These are phyloP conservation scores for Apamea epomidion DNA, from an alignment of 2,888 invertebrate species.

Conservation along the genomic window DNA sequence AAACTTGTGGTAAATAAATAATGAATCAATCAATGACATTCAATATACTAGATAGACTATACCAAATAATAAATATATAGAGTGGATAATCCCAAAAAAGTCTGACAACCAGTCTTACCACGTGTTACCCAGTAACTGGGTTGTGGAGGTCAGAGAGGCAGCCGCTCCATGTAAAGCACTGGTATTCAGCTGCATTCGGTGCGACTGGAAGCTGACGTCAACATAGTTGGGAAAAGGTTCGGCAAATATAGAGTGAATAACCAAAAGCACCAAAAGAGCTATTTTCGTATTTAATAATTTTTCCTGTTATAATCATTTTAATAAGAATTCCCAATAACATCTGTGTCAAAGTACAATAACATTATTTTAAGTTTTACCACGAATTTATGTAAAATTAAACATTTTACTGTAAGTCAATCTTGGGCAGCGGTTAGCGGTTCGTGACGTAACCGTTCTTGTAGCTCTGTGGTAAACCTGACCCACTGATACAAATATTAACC, in stretches of 20 bases:
- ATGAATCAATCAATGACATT: neutral
- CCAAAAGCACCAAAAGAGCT: slow-evolving; percentile 5
- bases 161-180: neutral
- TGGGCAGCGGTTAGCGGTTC: slow-evolving; percentile 48
- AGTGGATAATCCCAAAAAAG: neutral
- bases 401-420: slow-evolving; percentile 46
- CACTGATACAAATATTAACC: slow-evolving; percentile 57
- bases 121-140: neutral
- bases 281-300: neutral
- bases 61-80: neutral
- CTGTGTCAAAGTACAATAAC: slow-evolving; percentile 14
- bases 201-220: neutral
- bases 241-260: neutral
- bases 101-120: neutral
- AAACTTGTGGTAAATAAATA: neutral
- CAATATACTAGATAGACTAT: neutral
- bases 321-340: slow-evolving; percentile 23
- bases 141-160: neutral
- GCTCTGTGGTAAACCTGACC: slow-evolving; percentile 64
- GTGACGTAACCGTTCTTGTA: slow-evolving; percentile 60
- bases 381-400: slow-evolving; percentile 43
- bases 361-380: slow-evolving; percentile 34
- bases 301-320: slow-evolving; percentile 32
- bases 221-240: neutral
- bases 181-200: neutral